Conservation (phyloP, 1,140 invertebrate species). For the Brachionus koreanus region DNA sequence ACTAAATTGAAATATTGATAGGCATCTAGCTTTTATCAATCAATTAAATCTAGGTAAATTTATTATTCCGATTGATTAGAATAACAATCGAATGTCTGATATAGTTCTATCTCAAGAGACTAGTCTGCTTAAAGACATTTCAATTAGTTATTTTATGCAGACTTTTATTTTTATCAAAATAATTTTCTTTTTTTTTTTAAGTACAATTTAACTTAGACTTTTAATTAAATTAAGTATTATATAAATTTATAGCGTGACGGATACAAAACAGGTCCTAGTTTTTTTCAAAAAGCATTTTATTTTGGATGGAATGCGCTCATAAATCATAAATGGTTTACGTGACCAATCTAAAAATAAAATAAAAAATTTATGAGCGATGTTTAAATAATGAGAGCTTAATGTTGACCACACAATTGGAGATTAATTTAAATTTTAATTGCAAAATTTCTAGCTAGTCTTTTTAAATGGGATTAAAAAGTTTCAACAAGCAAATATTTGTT, state of each 20-base stretch:
- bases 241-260: neutral
- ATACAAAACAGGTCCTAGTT: neutral
- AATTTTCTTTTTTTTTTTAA: neutral
- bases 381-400: neutral
- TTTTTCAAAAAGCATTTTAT: neutral
- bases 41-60: neutral
- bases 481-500: neutral
- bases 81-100: conserved; percentile 18
- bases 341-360: neutral
- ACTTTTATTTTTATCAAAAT: neutral
- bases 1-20: neutral
- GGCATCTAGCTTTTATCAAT: neutral
- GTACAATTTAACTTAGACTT: neutral
- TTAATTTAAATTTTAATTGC: conserved; percentile 5
- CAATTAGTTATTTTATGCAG: neutral
- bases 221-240: neutral
- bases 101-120: neutral
- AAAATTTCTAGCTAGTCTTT: neutral
- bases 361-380: neutral
- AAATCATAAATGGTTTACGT: neutral
- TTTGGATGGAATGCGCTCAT: neutral
- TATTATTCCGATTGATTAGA: neutral
- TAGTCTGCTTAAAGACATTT: neutral
- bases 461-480: neutral
- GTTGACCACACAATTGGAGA: neutral